Conservation (phyloP, 2,113 vertebrate genomes). For the Mesembrinibis cayennensis region DNA sequence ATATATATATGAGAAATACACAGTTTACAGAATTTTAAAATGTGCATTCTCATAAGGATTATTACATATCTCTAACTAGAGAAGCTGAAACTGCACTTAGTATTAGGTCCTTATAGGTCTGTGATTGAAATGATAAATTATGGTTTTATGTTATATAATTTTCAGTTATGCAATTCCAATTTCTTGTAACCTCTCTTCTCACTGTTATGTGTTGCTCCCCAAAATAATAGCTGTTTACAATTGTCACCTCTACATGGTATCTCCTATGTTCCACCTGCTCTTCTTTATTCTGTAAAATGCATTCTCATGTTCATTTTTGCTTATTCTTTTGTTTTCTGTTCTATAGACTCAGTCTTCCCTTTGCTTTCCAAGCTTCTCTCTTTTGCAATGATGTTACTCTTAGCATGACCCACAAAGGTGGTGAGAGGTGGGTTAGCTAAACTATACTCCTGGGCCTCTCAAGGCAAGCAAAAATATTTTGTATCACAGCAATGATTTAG, state of each 20-base stretch:
- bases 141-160: not conserved
- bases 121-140: conserved; percentile 1
- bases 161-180: not conserved
- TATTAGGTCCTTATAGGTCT: not conserved
- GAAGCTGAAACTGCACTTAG: not conserved
- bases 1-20: not conserved
- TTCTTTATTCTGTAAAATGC: not conserved
- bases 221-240: not conserved
- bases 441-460: not conserved
- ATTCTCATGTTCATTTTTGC: not conserved
- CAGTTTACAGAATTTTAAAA: not conserved
- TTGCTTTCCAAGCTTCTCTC: not conserved
- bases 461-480: not conserved
- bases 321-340: not conserved
- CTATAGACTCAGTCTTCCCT: not conserved
- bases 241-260: not conserved
- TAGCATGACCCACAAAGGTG: not conserved
- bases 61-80: not conserved
- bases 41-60: not conserved
- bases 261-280: not conserved
- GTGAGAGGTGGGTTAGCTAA: not conserved
- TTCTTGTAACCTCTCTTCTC: not conserved
- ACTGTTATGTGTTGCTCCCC: not conserved
- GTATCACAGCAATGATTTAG: not conserved
- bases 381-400: not conserved